These are phyloP conservation scores for Drosophila lacteicornis DNA, from an alignment of 1,140 invertebrate genomes.

Conservation along the genomic window DNA sequence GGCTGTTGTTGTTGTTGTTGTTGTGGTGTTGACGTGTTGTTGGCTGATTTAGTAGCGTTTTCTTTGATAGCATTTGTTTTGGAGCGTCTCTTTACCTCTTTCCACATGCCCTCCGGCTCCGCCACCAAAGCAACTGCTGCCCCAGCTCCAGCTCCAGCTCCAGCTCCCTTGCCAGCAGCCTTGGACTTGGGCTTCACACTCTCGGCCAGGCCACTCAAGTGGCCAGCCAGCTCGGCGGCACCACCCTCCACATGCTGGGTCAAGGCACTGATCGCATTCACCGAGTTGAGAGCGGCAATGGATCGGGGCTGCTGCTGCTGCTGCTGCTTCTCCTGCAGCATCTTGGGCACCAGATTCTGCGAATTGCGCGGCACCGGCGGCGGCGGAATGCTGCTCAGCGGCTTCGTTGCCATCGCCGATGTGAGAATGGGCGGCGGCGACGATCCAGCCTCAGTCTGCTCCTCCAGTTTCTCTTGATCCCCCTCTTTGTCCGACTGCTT, in stretches of 20 bases:
- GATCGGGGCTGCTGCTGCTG: slow-evolving; percentile 28
- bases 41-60: slow-evolving; percentile 81
- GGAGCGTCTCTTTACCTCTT: slow-evolving; percentile 87
- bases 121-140: slow-evolving; percentile 73
- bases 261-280: slow-evolving; percentile 72
- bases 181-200: slow-evolving; percentile 76
- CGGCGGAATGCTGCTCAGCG: slow-evolving; percentile 88
- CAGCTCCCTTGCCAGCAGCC: slow-evolving; percentile 6
- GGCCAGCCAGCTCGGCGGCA: slow-evolving; percentile 74
- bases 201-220: slow-evolving; percentile 79
- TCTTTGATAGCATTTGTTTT: slow-evolving; percentile 85
- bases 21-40: slow-evolving; percentile 67
- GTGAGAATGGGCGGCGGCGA: slow-evolving; percentile 74
- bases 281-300: slow-evolving; percentile 61
- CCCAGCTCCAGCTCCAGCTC: slow-evolving; percentile 38
- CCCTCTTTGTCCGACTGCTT: slow-evolving; percentile 1
- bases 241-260: slow-evolving; percentile 85
- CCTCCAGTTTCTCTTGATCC: slow-evolving; percentile 27
- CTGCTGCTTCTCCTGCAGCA: slow-evolving; percentile 67
- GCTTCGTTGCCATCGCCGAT: slow-evolving; percentile 86
- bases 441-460: slow-evolving; percentile 57
- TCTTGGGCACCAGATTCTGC: slow-evolving; percentile 70
- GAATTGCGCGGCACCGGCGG: slow-evolving; percentile 88
- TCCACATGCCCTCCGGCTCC: slow-evolving; percentile 83
- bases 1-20: slow-evolving; percentile 70